Evolutionary conservation across 2,888 invertebrate genomes (phyloP), one percentile per base, ranked within the genome.

Genomic region (Nowickia ferox): DNA sequence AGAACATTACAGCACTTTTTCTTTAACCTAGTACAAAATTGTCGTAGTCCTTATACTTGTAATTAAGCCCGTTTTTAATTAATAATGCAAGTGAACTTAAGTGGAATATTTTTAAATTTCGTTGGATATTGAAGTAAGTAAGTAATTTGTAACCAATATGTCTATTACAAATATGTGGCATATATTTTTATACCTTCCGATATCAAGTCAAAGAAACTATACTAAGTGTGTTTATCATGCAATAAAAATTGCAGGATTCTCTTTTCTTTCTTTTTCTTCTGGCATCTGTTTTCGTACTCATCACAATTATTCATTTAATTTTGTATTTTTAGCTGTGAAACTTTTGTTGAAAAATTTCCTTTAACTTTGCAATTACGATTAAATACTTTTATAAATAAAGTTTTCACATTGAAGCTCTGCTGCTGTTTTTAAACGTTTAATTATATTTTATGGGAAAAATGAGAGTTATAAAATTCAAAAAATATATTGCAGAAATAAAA

Each of bases 251-350:
- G 30, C 30, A 30, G 5, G 6, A 6, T 6, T 30, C 30, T n/a
- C 6, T 30, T 6, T 42, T 22, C 6, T n/a, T n/a, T 1, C n/a
- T 44, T 11, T 3, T 48, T 15, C 42, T 15, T 11, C n/a, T 42
- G 69, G 61, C 81, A 82, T 81, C 78, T 85, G 85, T 75, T 75
- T 57, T 44, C 38, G 38, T 82, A 82, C 85, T 75, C 74, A 85
- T 63, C 63, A 78, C 57, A 42, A 76, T 80, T 59, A 55, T 69
- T 72, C 59, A 17, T 59, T 48, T 46, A 42, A 9, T 42, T 57
- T 13, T 13, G 13, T 19, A n/a, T 38, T 59, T 57, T 69, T 51
- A 40, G 22, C 51, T 68, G 0, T 10, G 13, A 53, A 68, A 59
- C 17, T 69, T 78, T 71, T 53, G 38, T 11, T 17, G 15, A 38